Evolutionary conservation across 2,888 invertebrate genomes (phyloP), one percentile per base, ranked within the genome.

Genomic region (Unio delphinus): DNA sequence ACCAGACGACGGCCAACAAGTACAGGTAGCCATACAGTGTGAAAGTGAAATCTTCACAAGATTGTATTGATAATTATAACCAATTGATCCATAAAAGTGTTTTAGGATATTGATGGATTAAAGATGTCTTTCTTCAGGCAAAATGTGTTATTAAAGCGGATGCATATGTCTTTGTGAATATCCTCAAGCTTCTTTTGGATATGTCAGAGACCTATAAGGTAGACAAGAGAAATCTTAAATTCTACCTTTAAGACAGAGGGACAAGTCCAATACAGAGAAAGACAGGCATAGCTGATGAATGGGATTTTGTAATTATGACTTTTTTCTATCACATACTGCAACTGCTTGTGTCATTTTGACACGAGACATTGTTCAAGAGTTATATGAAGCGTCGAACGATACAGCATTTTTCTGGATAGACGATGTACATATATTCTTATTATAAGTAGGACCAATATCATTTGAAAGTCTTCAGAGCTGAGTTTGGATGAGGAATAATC

Each of bases 381-480:
- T 88, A 73, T 84, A 83, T 66, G 64, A 73, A 23, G 82, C 83
- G 1, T 78, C 87, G 2, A 70, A 69, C 28, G 61, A 76, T 11
- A 86, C 87, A 11, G 85, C 84, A 0, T 87, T 86, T 72, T 88
- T 88, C 80, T 87, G 87, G 87, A 83, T 88, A 28, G 88, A 87
- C 63, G 88, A 88, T 69, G 86, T 87, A n/a, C 87, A 86, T 66
- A 71, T 86, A 17, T 86, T 83, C 54, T 87, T 87, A 20, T 66
- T 88, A 28, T 73, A 83, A 56, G 77, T 85, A 20, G 75, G 78
- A 4, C 61, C 72, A 18, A 73, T 82, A 17, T 71, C 68, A 8
- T 82, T 78, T 68, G 69, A 79, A n/a, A 69, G 80, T 62, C 65
- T 78, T 92, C 96, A 90, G 96, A 96, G 90, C 96, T 97, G 71